These are phyloP conservation scores for Himalopsyche tibetana DNA, from an alignment of 2,888 invertebrate species.

Conservation along the genomic window DNA sequence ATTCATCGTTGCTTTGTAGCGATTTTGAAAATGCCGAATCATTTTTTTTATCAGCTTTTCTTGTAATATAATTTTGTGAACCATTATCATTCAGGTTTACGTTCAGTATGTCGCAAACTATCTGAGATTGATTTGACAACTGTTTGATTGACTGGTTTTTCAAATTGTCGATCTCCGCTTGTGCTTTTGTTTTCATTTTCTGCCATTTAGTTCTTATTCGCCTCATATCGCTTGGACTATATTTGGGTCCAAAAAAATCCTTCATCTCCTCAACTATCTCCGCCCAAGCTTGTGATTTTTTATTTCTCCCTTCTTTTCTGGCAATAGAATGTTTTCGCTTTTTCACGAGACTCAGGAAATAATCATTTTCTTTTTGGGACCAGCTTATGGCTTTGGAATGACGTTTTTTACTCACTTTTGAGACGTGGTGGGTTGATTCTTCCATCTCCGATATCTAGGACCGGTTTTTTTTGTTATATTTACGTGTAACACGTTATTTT, in stretches of 20 bases:
- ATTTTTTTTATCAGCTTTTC: background rate
- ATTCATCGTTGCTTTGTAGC: background rate
- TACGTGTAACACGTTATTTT: too few species aligned
- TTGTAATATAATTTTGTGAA: background rate
- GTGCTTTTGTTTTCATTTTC: slow-evolving; percentile 75
- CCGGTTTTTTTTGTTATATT: too few species aligned
- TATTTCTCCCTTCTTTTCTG: slow-evolving; percentile 73
- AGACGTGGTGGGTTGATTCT: background rate
- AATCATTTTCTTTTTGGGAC: slow-evolving; percentile 73
- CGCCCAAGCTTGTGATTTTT: slow-evolving; percentile 75
- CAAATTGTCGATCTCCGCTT: slow-evolving; percentile 71
- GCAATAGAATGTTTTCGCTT: slow-evolving; percentile 73
- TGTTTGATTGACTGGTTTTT: slow-evolving; percentile 16
- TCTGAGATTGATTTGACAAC: slow-evolving; percentile 5
- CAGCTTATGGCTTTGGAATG: slow-evolving; percentile 74
- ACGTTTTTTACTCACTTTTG: slow-evolving; percentile 67
- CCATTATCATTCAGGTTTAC: background rate
- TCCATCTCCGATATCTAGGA: too few species aligned
- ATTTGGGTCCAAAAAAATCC: slow-evolving; percentile 72
- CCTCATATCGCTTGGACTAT: slow-evolving; percentile 72
- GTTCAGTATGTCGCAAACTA: slow-evolving; percentile 31
- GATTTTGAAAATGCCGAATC: background rate
- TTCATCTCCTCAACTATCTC: slow-evolving; percentile 72
- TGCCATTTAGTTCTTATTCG: slow-evolving; percentile 77
- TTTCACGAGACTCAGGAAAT: slow-evolving; percentile 74